A percentile compares a stretch with the other conserved stretches of the same genome.
Evolutionary conservation across 2,888 invertebrate genomes (phyloP).

Genomic region (Cataglyphis altisquamis): DNA sequence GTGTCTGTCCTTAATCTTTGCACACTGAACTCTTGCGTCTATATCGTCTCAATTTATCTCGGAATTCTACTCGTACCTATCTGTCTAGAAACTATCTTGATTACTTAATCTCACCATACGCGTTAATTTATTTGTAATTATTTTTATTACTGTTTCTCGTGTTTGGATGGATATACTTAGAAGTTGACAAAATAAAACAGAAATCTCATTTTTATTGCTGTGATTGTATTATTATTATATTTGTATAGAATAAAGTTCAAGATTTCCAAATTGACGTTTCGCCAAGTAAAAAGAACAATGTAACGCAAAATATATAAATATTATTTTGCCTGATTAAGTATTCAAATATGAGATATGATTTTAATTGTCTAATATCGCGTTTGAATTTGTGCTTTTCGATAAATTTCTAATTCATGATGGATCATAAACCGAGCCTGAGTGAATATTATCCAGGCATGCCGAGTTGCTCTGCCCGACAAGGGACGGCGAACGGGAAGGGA

Average conservation of each 20-base stretch:
- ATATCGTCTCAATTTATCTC: constrained; percentile 53
- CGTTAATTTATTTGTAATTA: constrained; percentile 11
- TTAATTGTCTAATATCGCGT: constrained; percentile 25
- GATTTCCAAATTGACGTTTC: not conserved
- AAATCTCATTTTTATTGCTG: not conserved
- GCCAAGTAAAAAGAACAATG: not conserved
- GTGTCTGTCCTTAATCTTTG: constrained; percentile 53
- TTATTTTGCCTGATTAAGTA: not conserved
- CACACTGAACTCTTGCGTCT: constrained; percentile 27
- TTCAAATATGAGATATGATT: not conserved
- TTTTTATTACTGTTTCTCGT: not conserved
- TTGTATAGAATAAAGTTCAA: not conserved
- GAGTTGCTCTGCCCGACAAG: constrained; percentile 31
- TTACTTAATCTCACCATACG: constrained; percentile 22
- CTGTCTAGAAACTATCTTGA: constrained; percentile 22
- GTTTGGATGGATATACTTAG: not conserved
- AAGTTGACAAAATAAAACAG: not conserved
- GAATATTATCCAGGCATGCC: constrained; percentile 48
- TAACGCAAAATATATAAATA: not conserved
- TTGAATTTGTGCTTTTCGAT: constrained; percentile 54
- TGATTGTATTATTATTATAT: not conserved
- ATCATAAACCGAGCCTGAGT: constrained; percentile 46
- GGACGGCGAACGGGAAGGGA: constrained; percentile 29
- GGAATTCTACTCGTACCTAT: constrained; percentile 19
- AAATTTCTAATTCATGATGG: constrained; percentile 66